Conservation (phyloP, 2,797 vertebrate genomes). For the Muraenolepis orangiensis region DNA sequence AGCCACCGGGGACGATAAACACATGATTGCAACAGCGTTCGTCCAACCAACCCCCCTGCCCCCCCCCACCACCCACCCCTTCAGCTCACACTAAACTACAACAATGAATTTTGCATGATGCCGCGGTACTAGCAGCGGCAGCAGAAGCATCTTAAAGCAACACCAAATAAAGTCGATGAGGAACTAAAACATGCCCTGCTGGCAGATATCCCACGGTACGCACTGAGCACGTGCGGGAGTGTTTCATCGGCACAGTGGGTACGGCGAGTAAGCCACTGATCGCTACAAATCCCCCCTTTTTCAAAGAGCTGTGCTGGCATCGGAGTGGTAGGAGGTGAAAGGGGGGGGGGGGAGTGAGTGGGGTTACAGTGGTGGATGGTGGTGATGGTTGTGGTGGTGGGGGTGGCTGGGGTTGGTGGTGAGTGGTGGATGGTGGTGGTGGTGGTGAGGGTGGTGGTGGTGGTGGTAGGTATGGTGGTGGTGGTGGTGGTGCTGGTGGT, state of each 20-base stretch:
- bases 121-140: slow-evolving; percentile 33
- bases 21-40: slow-evolving; percentile 33
- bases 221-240: neutral
- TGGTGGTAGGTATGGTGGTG: neutral
- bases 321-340: too few species aligned
- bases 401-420: too few species aligned
- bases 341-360: neutral
- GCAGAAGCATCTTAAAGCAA: neutral
- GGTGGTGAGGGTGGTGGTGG: neutral
- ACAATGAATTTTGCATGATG: slow-evolving; percentile 62
- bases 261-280: neutral
- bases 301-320: too few species aligned
- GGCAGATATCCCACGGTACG: neutral
- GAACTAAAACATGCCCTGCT: neutral
- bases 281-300: neutral
- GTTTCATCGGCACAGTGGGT: neutral
- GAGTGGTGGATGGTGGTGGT: neutral
- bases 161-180: neutral
- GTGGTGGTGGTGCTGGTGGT: too few species aligned
- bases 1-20: slow-evolving; percentile 11
- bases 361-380: neutral
- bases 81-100: slow-evolving; percentile 29
- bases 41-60: slow-evolving; percentile 3
- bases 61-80: neutral
- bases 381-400: neutral